Evolutionary conservation across 2,797 vertebrate genomes (phyloP), one percentile per base, ranked within the genome.

Genomic region (Toxotes lorentzi): DNA sequence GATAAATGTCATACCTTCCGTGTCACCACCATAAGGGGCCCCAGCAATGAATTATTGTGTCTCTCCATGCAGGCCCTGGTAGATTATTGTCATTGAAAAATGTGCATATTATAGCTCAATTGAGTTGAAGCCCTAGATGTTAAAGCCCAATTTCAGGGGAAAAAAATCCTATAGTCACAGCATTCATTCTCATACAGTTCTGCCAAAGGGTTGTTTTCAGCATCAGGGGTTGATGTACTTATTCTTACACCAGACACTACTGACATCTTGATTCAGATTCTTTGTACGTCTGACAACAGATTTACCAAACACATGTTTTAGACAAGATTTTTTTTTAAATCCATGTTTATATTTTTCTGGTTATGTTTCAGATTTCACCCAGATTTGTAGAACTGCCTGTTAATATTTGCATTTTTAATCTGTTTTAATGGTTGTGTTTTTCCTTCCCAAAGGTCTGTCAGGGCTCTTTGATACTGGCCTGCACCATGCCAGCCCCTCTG

Each of bases 391-490:
- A 14, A 35, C 6, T 27, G 11, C 1, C 4, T 38, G 17, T 50
- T 4, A 24, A n/a, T 35, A 61, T 70, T 68, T 56, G 4, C 40
- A 58, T 58, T 75, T n/a, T 24, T 41, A 47, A 70, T 84, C 4
- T 60, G 34, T 64, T 62, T 62, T 64, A 1, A 17, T 64, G 21
- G 7, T 70, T 76, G 13, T 81, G 6, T 76, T 10, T 78, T 68
- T 68, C 43, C 21, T 72, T 61, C 8, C 32, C 32, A 24, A 83
- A 97, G 97, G 97, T 89, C 94, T 98, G 51, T 98, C 97, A 2
- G 97, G 97, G 86, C 95, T 98, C 62, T 98, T 98, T 76, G 97
- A 98, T 92, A 97, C 97, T 57, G 97, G 97, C 76, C 96, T 98
- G 61, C 97, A 98, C 89, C 97, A 98, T 48, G 96, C 97, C 17